Conservation (phyloP, 2,888 invertebrate species). For the Halictus quadricinctus region DNA sequence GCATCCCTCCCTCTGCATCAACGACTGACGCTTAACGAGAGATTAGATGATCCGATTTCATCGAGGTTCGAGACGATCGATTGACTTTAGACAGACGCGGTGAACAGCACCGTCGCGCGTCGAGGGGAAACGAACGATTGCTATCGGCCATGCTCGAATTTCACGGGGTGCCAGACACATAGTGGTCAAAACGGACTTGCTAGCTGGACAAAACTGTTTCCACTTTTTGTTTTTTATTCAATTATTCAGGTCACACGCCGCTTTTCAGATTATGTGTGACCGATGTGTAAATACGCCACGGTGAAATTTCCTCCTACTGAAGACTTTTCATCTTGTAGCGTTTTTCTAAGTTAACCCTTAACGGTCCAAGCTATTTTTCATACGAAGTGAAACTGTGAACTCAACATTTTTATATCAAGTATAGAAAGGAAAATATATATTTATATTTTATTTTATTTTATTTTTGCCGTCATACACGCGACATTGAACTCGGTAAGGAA, state of each 20-base stretch:
- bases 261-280: too few species aligned
- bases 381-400: too few species aligned
- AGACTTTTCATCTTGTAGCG: too few species aligned
- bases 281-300: too few species aligned
- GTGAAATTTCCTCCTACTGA: too few species aligned
- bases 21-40: conserved; percentile 62
- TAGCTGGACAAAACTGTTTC: background rate
- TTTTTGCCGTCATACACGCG: too few species aligned
- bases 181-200: background rate
- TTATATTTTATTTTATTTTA: too few species aligned
- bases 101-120: background rate
- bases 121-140: conserved; percentile 4
- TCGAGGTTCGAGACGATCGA: conserved; percentile 41
- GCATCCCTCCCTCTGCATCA: conserved; percentile 42
- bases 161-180: background rate
- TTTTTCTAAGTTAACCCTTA: too few species aligned
- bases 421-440: too few species aligned
- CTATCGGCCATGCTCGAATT: background rate
- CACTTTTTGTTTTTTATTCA: background rate
- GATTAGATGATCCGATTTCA: conserved; percentile 62
- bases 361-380: too few species aligned
- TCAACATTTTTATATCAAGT: too few species aligned
- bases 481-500: too few species aligned
- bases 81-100: conserved; percentile 32
- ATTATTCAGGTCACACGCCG: background rate